Evolutionary conservation across 2,797 vertebrate genomes (phyloP), one percentile per base, ranked within the genome.

Genomic region (Cephalopachus bancanus): DNA sequence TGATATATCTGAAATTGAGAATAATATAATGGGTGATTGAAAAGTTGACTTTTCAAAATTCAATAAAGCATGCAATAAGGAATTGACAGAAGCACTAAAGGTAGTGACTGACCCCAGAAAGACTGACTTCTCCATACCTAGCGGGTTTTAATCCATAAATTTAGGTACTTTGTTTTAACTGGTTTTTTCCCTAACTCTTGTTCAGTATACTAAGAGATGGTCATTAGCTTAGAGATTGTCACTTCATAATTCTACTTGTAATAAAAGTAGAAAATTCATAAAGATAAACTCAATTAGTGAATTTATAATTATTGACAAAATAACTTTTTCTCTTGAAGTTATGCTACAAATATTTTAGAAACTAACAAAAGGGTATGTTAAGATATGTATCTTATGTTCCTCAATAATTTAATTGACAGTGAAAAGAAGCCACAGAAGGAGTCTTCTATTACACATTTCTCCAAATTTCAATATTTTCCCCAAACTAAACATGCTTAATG

Each of bases 21-120:
- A 91, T 17, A 74, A 93, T 51, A 33, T 0, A 5, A 30, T 24
- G 24, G 12, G 20, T 72, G 9, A 76, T 5, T 93, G 26, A 91
- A 83, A 96, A 79, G 49, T 10, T 84, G 57, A 57, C 74, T 71
- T 87, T 94, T 87, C 62, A 75, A 33, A 91, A 93, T 14, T 76
- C 44, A 80, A 1, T 44, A 80, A 80, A 3, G 16, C 49, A 87
- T 17, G 89, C n/a, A 74, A 55, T 71, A 59, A 92, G 79, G 49
- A 75, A 69, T 51, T 74, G 12, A 65, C 59, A 89, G 26, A 80
- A 91, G 20, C 9, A 53, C 57, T 93, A 49, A 81, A 90, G 69
- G 30, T 11, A 92, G 10, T 33, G 15, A 33, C 5, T 49, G 16
- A 30, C 44, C 7, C 19, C 24, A 37, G 64, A 89, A 93, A 44